Evolutionary conservation across 2,113 vertebrate genomes (phyloP), one percentile per base, ranked within the genome.

Genomic region (Climacteris rufus): DNA sequence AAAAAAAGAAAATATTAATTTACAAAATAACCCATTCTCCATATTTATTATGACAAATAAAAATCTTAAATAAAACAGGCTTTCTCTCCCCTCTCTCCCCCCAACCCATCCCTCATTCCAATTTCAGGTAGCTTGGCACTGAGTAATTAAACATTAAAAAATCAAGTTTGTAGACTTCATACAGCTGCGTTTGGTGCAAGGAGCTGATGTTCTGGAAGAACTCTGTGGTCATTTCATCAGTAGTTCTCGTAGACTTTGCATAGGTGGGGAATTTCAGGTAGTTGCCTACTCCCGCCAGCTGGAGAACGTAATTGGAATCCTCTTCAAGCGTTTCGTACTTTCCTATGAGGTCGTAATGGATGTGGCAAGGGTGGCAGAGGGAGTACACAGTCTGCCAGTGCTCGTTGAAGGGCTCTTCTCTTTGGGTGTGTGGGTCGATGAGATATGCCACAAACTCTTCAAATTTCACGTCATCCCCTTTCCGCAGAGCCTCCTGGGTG

Each of bases 121-220:
- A 84, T 97, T 99, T 99, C 97, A 99, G 98, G 98, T 99, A 99
- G 98, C 98, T 98, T 94, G 99, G 99, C 97, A 98, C 98, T 97
- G 99, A 99, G 98, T 99, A 99, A 98, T 99, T 99, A 97, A 99
- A 99, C 99, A 99, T 99, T 96, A 99, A 98, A 98, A 99, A 99
- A 97, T 99, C 99, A 96, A 99, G 97, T 98, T 99, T 99, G 98
- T 99, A 99, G 95, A 99, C 99, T 96, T 99, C 98, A 90, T 99
- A 99, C 24, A 99, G 98, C 96, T 99, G 99, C 15, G 97, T 95
- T 96, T 99, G 99, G 98, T 99, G 99, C 97, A 97, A 98, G 0
- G 97, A 97, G 98, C 99, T 99, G 98, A 99, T 99, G 97, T 99
- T 99, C 97, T 99, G 98, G 98, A 99, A 99, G 98, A 99, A 99